Percentiles rank a stretch among this genome's conserved stretches.
Conservation (phyloP, 2,888 invertebrate genomes). For the Drosophila fulvimacula region DNA sequence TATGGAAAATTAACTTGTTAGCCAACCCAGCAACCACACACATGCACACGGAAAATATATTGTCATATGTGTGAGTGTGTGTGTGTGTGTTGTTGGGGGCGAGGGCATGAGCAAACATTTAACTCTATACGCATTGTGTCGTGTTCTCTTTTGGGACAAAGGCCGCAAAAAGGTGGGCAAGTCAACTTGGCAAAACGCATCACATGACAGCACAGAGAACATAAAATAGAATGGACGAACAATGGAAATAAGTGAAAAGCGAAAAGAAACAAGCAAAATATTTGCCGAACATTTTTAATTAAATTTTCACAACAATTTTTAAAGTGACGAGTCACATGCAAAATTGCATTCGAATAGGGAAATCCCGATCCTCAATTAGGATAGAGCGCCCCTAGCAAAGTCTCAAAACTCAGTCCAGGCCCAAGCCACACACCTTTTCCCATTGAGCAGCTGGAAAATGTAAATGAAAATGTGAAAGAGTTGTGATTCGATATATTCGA, state of each 20-base stretch:
- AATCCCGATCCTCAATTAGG: not conserved
- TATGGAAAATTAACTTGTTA: slow-evolving; percentile 80
- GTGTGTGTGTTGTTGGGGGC: slow-evolving; percentile 17
- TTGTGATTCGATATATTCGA: slow-evolving; percentile 63
- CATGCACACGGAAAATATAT: slow-evolving; percentile 47
- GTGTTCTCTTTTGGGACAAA: slow-evolving; percentile 74
- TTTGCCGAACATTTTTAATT: slow-evolving; percentile 64
- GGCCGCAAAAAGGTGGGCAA: slow-evolving; percentile 71
- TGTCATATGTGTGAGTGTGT: slow-evolving; percentile 17
- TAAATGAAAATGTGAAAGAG: slow-evolving; percentile 41
- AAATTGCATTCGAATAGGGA: slow-evolving; percentile 50
- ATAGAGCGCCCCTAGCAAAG: slow-evolving; percentile 23
- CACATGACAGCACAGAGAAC: slow-evolving; percentile 39
- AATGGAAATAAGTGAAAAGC: slow-evolving; percentile 23
- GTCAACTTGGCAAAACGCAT: slow-evolving; percentile 68
- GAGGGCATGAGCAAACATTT: slow-evolving; percentile 58
- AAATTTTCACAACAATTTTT: slow-evolving; percentile 42
- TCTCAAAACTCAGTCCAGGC: not conserved
- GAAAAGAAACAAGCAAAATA: slow-evolving; percentile 45
- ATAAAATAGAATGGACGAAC: slow-evolving; percentile 3
- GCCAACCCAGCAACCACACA: slow-evolving; percentile 60
- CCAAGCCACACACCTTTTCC: slow-evolving; percentile 43
- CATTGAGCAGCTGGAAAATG: slow-evolving; percentile 50
- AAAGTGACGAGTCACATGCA: slow-evolving; percentile 53
- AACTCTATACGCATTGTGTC: slow-evolving; percentile 61